Base-by-base conservation (phyloP, 2,113 vertebrate species). In the Larimichthys crocea region DNA sequence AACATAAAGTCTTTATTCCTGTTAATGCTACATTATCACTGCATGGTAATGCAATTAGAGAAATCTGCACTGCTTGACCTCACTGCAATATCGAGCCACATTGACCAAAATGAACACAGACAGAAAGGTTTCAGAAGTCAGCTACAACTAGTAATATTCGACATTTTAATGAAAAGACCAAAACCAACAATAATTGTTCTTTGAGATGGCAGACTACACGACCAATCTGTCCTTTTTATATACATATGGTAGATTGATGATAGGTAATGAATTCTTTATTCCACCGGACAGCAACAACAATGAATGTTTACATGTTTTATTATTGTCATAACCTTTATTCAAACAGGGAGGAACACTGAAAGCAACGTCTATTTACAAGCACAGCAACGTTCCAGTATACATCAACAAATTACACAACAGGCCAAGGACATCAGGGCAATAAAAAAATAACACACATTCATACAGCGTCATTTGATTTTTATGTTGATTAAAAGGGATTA, bases 21-120 rank as follows among this genome's bases (percentile, higher is more conserved):
- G 44, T 22, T 16, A 22, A 61, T 35, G 53, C 22, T 16, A 31
- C 31, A 79, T 62, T 44, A 29, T 71, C 17, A 46, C 29, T 31
- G 24, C 9, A 12, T 67, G 62, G 20, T 63, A 74, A 52, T 63
- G 29, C 49, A 29, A 44, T 55, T 46, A 9, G 49, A 75, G n/a
- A 55, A 29, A 56, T 52, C 72, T 26, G 59, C 5, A 3, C 59
- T 12, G 59, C 71, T 40, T 62, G 57, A 62, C 46, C 29, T 69
- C n/a, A 52, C 26, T 16, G 59, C 22, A 55, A 44, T n/a, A 63
- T 31, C 31, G 31, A 55, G 66, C 16, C 29, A 31, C 20, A 31
- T 1, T 69, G 55, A 78, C 48, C 40, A 42, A 24, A 65, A 49
- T 35, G 24, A 49, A 61, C 17, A 29, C 40, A 48, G n/a, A 17